phyloP scores from a whole-genome alignment of 2,797 vertebrate species.

The Acrossocheilus fasciatus region DNA sequence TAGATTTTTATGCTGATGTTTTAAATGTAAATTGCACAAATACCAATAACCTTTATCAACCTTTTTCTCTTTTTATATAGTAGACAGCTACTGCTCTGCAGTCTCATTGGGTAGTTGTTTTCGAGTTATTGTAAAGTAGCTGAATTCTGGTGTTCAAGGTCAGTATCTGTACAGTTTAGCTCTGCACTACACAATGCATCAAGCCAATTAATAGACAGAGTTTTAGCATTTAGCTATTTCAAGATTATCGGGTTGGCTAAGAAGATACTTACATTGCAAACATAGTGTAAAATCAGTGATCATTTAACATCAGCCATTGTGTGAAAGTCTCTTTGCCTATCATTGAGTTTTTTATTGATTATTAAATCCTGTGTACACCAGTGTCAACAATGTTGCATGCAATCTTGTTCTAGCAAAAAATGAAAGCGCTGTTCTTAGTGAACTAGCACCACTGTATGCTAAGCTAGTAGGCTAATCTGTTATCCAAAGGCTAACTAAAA shows the following conservation, averaged over 20 bases:
- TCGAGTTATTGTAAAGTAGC: background rate
- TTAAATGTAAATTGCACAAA: background rate
- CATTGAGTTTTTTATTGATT: background rate
- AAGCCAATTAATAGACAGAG: background rate
- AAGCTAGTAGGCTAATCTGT: conserved; percentile 1
- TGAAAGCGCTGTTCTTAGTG: background rate
- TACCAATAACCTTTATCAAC: background rate
- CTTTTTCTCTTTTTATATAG: background rate
- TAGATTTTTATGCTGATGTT: background rate
- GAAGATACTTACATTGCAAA: background rate
- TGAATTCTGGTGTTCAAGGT: background rate
- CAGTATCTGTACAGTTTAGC: background rate
- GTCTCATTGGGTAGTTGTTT: background rate
- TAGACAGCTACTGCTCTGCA: background rate
- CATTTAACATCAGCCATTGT: background rate
- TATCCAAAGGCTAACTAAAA: background rate
- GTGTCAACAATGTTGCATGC: background rate
- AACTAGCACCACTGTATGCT: background rate
- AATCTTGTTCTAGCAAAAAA: background rate
- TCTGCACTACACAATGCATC: background rate
- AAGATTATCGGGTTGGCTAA: background rate
- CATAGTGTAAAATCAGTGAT: background rate
- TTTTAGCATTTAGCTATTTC: background rate
- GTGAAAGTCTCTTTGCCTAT: background rate
- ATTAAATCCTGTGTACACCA: background rate